These are phyloP conservation scores for Carapus acus DNA, from an alignment of 2,797 vertebrate species.

Conservation along the genomic window DNA sequence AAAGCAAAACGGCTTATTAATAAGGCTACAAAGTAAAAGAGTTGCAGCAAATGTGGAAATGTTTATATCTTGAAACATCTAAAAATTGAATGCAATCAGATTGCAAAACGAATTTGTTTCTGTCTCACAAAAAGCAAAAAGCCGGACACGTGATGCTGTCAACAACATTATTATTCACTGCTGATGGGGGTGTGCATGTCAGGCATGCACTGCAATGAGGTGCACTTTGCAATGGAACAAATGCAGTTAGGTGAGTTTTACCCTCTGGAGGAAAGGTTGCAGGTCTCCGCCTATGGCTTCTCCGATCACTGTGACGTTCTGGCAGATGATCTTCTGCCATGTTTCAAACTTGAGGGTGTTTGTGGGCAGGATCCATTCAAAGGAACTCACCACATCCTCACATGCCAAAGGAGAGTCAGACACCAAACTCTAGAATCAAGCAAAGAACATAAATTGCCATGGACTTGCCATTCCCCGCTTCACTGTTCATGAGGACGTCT, in stretches of 20 bases:
- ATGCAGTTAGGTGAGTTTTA: conserved; percentile 27
- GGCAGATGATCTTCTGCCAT: conserved; percentile 59
- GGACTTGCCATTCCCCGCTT: no score
- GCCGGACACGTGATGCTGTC: no score
- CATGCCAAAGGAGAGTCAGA: conserved; percentile 39
- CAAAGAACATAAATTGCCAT: not conserved
- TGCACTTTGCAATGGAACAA: not conserved
- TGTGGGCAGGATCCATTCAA: conserved; percentile 60
- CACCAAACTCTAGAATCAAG: conserved; percentile 36
- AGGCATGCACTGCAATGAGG: no score
- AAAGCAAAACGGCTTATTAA: conserved; percentile 1
- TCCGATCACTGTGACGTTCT: conserved; percentile 37
- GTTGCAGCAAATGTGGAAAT: not conserved
- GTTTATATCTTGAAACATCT: not conserved
- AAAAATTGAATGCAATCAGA: not conserved
- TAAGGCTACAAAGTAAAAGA: no score
- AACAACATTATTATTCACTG: no score
- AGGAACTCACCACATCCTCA: conserved; percentile 46
- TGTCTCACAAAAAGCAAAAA: no score
- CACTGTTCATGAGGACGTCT: no score
- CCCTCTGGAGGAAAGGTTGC: conserved; percentile 53
- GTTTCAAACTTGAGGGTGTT: conserved; percentile 41
- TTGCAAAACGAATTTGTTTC: no score
- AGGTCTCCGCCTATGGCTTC: conserved; percentile 39
- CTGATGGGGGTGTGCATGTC: no score